Conservation (phyloP, 2,888 invertebrate genomes). For the Drosophila prolongata region DNA sequence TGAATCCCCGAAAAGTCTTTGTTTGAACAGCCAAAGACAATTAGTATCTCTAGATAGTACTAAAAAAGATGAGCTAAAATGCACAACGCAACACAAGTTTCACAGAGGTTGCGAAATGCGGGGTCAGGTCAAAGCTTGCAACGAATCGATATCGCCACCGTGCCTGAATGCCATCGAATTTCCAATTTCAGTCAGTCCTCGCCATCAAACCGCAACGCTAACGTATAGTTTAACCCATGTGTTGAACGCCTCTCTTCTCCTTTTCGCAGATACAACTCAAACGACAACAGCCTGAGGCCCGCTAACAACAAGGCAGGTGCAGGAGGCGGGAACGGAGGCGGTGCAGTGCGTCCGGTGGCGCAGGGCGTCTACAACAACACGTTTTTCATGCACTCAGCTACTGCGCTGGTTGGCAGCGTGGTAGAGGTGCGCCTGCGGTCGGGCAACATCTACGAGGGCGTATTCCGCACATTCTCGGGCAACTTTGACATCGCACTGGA, state of each 20-base stretch:
- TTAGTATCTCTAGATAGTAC: not conserved
- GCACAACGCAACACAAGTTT: not conserved
- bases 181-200: slow-evolving; percentile 28
- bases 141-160: slow-evolving; percentile 59
- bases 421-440: slow-evolving; percentile 93
- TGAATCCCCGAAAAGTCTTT: slow-evolving; percentile 14
- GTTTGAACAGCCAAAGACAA: not conserved
- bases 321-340: slow-evolving; percentile 45
- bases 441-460: slow-evolving; percentile 94
- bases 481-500: slow-evolving; percentile 95
- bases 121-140: slow-evolving; percentile 33
- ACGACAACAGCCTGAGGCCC: slow-evolving; percentile 76
- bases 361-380: slow-evolving; percentile 96
- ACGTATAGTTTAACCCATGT: not conserved
- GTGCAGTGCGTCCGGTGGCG: slow-evolving; percentile 86
- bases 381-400: slow-evolving; percentile 95
- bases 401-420: slow-evolving; percentile 92
- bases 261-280: slow-evolving; percentile 74
- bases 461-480: slow-evolving; percentile 95
- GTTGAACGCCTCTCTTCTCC: not conserved
- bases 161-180: slow-evolving; percentile 38
- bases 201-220: slow-evolving; percentile 8
- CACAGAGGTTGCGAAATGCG: slow-evolving; percentile 9
- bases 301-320: slow-evolving; percentile 84
- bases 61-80: slow-evolving; percentile 17